Evolutionary conservation across 2,888 invertebrate genomes (phyloP), one percentile per base, ranked within the genome.

Genomic region (Scaeva pyrastri): DNA sequence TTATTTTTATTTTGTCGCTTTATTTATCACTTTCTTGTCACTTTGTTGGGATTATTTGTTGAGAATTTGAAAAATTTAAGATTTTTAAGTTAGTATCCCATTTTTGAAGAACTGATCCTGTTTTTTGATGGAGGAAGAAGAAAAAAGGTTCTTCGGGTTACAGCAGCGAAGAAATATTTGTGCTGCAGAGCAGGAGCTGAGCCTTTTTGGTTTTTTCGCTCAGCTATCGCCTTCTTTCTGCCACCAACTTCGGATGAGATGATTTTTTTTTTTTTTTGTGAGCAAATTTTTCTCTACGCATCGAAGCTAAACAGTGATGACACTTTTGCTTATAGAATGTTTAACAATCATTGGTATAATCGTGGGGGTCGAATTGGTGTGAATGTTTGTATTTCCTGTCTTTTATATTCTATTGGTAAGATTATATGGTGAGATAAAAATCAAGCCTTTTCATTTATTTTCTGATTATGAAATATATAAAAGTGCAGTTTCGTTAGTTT

Each of bases 231-330:
- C 50, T 81, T 66, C 75, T 45, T 64, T 45, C 45, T 43, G 62
- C 48, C 31, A 48, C 48, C 72, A 70, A 86, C 68, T 74, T 79
- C 70, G 52, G 60, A 8, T 43, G 55, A 68, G 66, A 43, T 56
- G 41, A 43, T 72, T 76, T 76, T 58, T 74, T 76, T 58, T 74
- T 76, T 75, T 64, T 62, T 70, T 70, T 71, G 39, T 74, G 60
- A 66, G 73, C 16, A 64, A 43, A 83, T 75, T 88, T 88, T 86
- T 81, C 83, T 88, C 86, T 85, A 85, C 86, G 87, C 85, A 83
- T 83, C 73, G 52, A 75, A 77, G 50, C 10, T 36, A 26, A 73
- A 58, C 21, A 31, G 56, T 26, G 75, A 23, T 64, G 50, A 19
- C 71, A 72, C 66, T 73, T 68, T 66, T 56, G 4, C 5, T 31